Conservation (phyloP, 2,888 invertebrate genomes). For the Teinopalpus imperialis region DNA sequence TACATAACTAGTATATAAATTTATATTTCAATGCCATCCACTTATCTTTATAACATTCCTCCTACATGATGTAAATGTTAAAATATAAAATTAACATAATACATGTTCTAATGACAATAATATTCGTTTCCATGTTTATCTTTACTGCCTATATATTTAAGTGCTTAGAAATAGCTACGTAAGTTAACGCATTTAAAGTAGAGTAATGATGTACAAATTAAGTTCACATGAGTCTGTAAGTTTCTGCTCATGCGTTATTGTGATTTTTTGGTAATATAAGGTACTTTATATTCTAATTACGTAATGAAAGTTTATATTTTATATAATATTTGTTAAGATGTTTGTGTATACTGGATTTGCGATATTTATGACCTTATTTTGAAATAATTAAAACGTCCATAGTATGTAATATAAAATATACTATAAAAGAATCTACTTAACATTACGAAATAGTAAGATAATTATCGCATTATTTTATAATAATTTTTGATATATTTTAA, state of each 20-base stretch:
- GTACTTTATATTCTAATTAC: conserved; percentile 20
- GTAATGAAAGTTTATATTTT: conserved; percentile 27
- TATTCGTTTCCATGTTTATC: conserved; percentile 29
- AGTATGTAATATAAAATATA: conserved; percentile 42
- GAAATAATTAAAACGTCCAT: conserved; percentile 44
- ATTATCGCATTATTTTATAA: conserved; percentile 49
- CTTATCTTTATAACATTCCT: conserved; percentile 36
- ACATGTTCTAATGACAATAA: conserved; percentile 40
- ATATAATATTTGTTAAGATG: conserved; percentile 33
- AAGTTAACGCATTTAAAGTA: conserved; percentile 73
- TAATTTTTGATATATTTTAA: conserved; percentile 47
- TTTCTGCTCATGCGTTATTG: conserved; percentile 62
- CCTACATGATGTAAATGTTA: conserved; percentile 36
- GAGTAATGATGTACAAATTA: conserved; percentile 72
- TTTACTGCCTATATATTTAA: conserved; percentile 40
- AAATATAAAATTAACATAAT: conserved; percentile 27
- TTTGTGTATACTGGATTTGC: conserved; percentile 43
- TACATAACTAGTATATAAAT: too few relatives aligned
- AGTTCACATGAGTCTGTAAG: conserved; percentile 59
- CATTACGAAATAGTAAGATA: conserved; percentile 35
- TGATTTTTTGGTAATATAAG: conserved; percentile 51
- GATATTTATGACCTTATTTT: conserved; percentile 38
- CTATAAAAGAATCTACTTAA: conserved; percentile 34
- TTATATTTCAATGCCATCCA: conserved; percentile 18
- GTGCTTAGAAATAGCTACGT: conserved; percentile 35